Percentiles rank a stretch among this genome's conserved stretches.
Evolutionary conservation across 2,113 vertebrate species (phyloP).

Genomic region (Taurulus bubalis): DNA sequence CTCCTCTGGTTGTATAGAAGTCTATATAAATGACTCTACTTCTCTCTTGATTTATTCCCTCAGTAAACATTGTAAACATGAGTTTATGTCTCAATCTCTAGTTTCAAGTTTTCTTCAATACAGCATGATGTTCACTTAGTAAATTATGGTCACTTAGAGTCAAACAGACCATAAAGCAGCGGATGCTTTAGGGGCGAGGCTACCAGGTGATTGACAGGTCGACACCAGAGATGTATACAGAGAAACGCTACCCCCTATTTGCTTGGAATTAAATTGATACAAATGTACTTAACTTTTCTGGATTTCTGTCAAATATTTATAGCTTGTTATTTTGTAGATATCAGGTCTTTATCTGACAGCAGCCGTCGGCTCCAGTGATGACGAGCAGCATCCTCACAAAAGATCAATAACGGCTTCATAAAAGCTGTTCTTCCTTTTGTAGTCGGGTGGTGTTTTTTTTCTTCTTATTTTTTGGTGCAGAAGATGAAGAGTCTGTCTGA

Average conservation of each 20-base stretch:
- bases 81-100: too few relatives aligned
- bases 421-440: slow-evolving; percentile 56
- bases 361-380: slow-evolving; percentile 22
- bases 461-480: slow-evolving; percentile 6
- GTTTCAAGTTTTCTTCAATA: too few relatives aligned
- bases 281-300: not conserved
- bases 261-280: not conserved
- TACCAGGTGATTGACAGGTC: too few relatives aligned
- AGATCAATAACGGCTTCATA: slow-evolving; percentile 54
- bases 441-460: slow-evolving; percentile 2
- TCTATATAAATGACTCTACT: too few relatives aligned
- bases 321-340: slow-evolving; percentile 6
- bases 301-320: slow-evolving; percentile 7
- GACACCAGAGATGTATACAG: too few relatives aligned
- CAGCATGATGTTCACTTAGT: too few relatives aligned
- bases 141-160: too few relatives aligned
- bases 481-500: slow-evolving; percentile 36
- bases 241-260: not conserved
- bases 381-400: slow-evolving; percentile 6
- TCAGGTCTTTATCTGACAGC: slow-evolving; percentile 31
- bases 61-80: too few relatives aligned
- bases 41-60: too few relatives aligned
- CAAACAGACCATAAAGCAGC: too few relatives aligned
- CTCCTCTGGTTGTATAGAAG: too few relatives aligned
- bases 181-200: too few relatives aligned